Percentiles rank a stretch among this genome's conserved stretches.
Conservation (phyloP, 2,797 vertebrate genomes). For the Sandelia bainsii region DNA sequence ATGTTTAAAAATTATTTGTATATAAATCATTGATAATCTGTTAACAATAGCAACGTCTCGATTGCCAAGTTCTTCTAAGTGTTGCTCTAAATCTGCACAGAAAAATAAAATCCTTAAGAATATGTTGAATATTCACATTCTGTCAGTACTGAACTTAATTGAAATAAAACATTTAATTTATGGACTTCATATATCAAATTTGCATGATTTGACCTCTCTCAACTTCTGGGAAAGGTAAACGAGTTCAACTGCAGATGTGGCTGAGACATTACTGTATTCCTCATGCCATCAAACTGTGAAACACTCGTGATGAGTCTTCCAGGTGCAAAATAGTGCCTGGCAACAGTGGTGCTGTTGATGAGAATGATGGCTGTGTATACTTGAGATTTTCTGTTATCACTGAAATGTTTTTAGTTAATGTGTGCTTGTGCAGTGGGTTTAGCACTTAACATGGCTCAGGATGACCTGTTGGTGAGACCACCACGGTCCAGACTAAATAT, state of each 20-base stretch:
- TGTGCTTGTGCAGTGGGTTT: too few relatives aligned
- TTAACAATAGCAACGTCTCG: too few relatives aligned
- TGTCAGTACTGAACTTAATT: too few relatives aligned
- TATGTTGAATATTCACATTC: too few relatives aligned
- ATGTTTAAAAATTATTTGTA: background rate
- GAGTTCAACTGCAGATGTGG: background rate
- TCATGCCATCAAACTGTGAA: background rate
- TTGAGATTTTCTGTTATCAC: background rate
- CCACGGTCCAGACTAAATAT: too few relatives aligned
- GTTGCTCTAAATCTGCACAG: too few relatives aligned
- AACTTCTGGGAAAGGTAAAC: background rate
- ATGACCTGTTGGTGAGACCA: background rate
- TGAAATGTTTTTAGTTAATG: too few relatives aligned
- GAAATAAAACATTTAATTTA: too few relatives aligned
- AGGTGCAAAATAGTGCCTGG: background rate
- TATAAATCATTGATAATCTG: background rate
- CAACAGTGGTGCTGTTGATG: background rate
- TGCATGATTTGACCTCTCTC: background rate
- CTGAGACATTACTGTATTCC: background rate
- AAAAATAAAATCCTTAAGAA: too few relatives aligned
- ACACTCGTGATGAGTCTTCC: background rate
- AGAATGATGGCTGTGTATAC: background rate
- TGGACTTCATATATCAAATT: too few relatives aligned
- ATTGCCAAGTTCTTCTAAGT: too few relatives aligned
- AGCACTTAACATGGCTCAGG: too few relatives aligned